These are phyloP conservation scores for Epiblema foenella DNA, from an alignment of 2,888 invertebrate species.

Conservation along the genomic window DNA sequence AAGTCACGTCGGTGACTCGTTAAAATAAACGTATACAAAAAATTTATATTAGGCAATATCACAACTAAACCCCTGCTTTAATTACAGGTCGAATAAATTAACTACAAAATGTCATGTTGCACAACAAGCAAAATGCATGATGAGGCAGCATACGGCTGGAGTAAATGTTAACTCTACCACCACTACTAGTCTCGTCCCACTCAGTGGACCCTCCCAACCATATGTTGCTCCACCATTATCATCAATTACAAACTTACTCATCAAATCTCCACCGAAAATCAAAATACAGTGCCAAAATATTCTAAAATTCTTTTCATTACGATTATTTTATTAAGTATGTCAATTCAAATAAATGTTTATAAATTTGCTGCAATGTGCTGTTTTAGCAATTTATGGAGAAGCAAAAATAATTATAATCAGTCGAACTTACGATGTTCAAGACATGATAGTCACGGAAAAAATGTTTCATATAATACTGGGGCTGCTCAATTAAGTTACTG, in stretches of 20 bases:
- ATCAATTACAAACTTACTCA: slow-evolving; percentile 8
- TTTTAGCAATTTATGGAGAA: slow-evolving; percentile 15
- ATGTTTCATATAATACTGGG: slow-evolving; percentile 33
- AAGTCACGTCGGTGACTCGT: slow-evolving; percentile 75
- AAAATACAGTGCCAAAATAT: slow-evolving; percentile 14
- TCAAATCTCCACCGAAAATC: slow-evolving; percentile 11
- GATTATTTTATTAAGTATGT: slow-evolving; percentile 6
- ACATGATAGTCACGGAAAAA: slow-evolving; percentile 27
- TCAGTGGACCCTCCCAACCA: background rate
- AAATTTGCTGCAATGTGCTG: slow-evolving; percentile 22
- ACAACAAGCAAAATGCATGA: slow-evolving; percentile 1
- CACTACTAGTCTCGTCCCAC: too few species aligned
- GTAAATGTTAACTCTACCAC: background rate
- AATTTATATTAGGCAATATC: slow-evolving; percentile 81
- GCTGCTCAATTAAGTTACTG: slow-evolving; percentile 9
- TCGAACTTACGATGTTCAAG: slow-evolving; percentile 21
- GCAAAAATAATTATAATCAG: slow-evolving; percentile 31
- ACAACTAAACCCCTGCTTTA: slow-evolving; percentile 77
- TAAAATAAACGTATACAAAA: slow-evolving; percentile 84
- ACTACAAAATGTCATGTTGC: slow-evolving; percentile 46
- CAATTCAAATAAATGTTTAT: slow-evolving; percentile 4
- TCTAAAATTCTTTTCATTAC: background rate
- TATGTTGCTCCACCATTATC: slow-evolving; percentile 21
- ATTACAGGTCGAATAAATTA: slow-evolving; percentile 73
- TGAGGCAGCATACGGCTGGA: slow-evolving; percentile 8